Percentiles rank a stretch among this genome's conserved stretches.
phyloP scores from a whole-genome alignment of 1,140 invertebrate genomes.

The Oedothorax gibbosus region DNA sequence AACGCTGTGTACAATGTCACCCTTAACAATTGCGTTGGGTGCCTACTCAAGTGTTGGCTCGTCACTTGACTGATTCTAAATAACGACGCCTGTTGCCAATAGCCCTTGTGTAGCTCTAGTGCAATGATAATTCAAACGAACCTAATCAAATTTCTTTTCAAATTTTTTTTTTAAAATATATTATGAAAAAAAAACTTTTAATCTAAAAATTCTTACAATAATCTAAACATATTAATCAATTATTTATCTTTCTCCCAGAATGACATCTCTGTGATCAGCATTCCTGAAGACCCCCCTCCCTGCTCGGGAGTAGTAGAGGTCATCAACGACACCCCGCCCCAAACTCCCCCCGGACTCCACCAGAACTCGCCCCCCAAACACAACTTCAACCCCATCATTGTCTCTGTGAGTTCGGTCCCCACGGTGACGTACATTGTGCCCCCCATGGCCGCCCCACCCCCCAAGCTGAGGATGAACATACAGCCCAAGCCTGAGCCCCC shows the following conservation, averaged over 20 bases:
- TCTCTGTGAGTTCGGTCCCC: constrained; percentile 36
- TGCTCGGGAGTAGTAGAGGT: neutral
- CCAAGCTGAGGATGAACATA: constrained; percentile 4
- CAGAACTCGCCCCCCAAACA: neutral
- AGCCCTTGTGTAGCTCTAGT: too few species aligned
- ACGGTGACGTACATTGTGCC: constrained; percentile 6
- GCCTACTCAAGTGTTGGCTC: too few species aligned
- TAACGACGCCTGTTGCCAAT: too few species aligned
- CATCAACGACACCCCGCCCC: constrained; percentile 38
- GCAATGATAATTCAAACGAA: too few species aligned
- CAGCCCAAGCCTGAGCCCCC: constrained; percentile 15
- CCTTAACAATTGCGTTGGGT: too few species aligned
- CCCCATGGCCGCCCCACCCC: neutral
- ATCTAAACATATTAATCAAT: neutral
- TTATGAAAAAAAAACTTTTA: too few species aligned
- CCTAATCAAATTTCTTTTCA: too few species aligned
- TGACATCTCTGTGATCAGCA: constrained; percentile 23
- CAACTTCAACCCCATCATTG: constrained; percentile 2
- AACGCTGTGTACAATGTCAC: too few species aligned
- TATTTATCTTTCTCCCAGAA: neutral
- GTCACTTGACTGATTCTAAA: too few species aligned
- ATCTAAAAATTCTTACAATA: too few species aligned
- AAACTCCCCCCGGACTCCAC: constrained; percentile 17
- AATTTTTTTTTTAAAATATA: too few species aligned
- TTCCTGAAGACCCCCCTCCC: constrained; percentile 8